A percentile compares a stretch with the other conserved stretches of the same genome.
phyloP scores from a whole-genome alignment of 2,113 vertebrate species.

The Toxotes chatareus region DNA sequence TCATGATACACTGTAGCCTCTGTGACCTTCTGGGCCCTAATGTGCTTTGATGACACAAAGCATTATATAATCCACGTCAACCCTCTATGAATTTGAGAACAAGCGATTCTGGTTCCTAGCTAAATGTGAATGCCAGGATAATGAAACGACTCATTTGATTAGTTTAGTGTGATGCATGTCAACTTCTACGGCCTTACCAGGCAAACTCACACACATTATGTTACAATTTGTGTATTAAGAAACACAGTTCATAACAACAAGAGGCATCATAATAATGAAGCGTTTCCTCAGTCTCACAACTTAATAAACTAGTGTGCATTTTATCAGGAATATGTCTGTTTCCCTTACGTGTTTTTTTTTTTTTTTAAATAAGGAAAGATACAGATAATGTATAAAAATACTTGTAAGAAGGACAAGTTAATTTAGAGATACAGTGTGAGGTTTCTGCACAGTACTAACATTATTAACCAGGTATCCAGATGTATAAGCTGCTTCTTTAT shows the following conservation, averaged over 20 bases:
- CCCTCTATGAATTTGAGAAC: background rate
- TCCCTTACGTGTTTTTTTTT: background rate
- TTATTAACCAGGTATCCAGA: background rate
- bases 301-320: background rate
- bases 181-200: background rate
- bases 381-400: background rate
- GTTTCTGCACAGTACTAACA: background rate
- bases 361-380: background rate
- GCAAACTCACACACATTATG: background rate
- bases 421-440: background rate
- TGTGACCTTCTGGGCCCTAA: constrained; percentile 13
- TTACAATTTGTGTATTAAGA: background rate
- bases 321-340: background rate
- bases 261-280: background rate
- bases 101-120: background rate
- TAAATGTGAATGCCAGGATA: constrained; percentile 2
- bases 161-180: background rate
- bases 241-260: background rate
- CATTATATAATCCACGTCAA: constrained; percentile 5
- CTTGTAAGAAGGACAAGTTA: background rate
- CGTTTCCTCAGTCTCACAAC: background rate
- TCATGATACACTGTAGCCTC: constrained; percentile 49
- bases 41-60: constrained; percentile 31
- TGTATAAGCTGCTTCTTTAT: background rate
- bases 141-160: background rate